phyloP scores from a whole-genome alignment of 1,140 invertebrate species.

The Meloidogyne hapla region DNA sequence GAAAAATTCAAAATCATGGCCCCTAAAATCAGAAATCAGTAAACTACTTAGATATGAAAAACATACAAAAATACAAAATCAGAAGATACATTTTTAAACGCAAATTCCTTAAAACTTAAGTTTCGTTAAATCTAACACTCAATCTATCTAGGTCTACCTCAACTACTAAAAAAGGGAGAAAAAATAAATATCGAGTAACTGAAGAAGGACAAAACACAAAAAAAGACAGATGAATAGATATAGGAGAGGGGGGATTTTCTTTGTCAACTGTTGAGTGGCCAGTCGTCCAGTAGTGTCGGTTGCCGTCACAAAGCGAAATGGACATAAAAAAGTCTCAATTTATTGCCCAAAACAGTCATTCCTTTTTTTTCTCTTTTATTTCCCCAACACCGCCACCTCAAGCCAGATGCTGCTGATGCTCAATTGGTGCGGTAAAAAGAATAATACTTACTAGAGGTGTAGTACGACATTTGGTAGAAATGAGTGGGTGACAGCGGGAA shows the following conservation, averaged over 20 bases:
- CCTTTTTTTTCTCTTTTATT: not conserved
- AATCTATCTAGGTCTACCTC: not conserved
- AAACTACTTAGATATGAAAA: too few relatives aligned
- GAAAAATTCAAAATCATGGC: too few relatives aligned
- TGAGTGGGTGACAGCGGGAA: not conserved
- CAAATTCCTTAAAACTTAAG: not conserved
- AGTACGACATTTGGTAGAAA: not conserved
- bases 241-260: not conserved
- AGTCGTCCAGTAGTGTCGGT: not conserved
- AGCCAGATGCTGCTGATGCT: not conserved
- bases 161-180: not conserved
- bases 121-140: not conserved
- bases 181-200: not conserved
- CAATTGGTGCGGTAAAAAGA: not conserved
- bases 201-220: conserved; percentile 1
- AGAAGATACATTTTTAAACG: too few relatives aligned
- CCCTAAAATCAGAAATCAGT: too few relatives aligned
- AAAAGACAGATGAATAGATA: not conserved
- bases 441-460: not conserved
- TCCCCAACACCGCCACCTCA: not conserved
- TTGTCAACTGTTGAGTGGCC: conserved; percentile 1
- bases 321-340: not conserved
- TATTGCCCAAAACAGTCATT: not conserved
- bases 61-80: too few relatives aligned
- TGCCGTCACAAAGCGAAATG: not conserved